Conservation (phyloP, 2,113 vertebrate genomes). For the Chlamydotis undulata region DNA sequence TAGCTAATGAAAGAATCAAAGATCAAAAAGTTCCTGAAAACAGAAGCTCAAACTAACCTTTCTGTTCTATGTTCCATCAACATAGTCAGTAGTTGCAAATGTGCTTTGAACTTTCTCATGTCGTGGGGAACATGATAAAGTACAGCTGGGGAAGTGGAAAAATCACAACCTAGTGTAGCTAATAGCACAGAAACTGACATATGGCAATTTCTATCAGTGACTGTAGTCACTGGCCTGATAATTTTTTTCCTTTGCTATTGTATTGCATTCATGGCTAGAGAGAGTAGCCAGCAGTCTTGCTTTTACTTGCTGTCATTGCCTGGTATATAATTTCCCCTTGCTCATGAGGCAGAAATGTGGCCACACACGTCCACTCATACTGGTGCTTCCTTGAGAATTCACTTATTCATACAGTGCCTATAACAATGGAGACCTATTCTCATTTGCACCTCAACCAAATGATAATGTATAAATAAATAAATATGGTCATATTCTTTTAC, state of each 20-base stretch:
- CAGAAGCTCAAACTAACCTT: background rate
- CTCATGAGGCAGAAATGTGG: background rate
- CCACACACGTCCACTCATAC: background rate
- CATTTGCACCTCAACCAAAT: background rate
- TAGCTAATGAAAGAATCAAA: background rate
- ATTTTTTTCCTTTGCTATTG: background rate
- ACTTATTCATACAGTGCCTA: background rate
- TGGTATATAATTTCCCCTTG: background rate
- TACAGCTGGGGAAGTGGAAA: background rate
- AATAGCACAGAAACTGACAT: background rate
- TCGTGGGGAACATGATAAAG: background rate
- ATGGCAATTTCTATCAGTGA: background rate
- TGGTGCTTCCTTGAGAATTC: background rate
- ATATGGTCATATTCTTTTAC: background rate
- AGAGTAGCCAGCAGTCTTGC: background rate
- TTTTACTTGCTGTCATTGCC: background rate
- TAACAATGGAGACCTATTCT: background rate
- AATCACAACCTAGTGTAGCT: background rate
- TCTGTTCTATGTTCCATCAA: background rate
- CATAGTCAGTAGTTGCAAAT: background rate
- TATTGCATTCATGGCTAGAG: background rate
- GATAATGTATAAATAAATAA: background rate
- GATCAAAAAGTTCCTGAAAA: background rate
- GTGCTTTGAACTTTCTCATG: background rate
- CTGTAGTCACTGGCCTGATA: background rate